Conservation (phyloP, 2,888 invertebrate genomes). For the Melieria omissa region DNA sequence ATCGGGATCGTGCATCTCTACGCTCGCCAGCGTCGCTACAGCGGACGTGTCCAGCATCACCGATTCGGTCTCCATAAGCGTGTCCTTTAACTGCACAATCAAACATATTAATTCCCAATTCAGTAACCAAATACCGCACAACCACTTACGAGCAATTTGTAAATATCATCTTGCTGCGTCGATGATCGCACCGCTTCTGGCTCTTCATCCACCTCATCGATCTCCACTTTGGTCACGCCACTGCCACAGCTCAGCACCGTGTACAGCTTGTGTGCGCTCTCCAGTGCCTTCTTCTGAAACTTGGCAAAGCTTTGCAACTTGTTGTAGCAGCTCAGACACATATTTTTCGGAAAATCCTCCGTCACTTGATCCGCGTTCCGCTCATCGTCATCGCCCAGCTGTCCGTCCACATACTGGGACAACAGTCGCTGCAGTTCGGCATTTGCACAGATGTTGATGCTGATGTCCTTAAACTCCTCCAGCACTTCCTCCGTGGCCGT, state of each 20-base stretch:
- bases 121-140: background rate
- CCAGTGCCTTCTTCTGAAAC: conserved; percentile 50
- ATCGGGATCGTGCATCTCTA: conserved; percentile 45
- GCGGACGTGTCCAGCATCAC: conserved; percentile 39
- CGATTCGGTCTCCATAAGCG: conserved; percentile 50
- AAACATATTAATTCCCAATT: background rate
- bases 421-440: conserved; percentile 45
- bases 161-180: conserved; percentile 37
- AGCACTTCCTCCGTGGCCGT: background rate
- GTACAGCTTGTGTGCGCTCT: conserved; percentile 47
- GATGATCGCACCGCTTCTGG: background rate
- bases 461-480: conserved; percentile 34
- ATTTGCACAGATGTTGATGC: conserved; percentile 37
- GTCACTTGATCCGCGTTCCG: background rate
- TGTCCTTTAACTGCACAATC: conserved; percentile 41
- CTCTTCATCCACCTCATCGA: conserved; percentile 47
- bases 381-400: background rate
- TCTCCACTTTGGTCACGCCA: conserved; percentile 40
- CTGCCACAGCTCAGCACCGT: conserved; percentile 35
- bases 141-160: conserved; percentile 41
- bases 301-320: conserved; percentile 46
- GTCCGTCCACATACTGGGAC: conserved; percentile 39
- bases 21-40: conserved; percentile 21
- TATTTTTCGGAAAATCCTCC: conserved; percentile 47
- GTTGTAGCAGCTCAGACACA: conserved; percentile 50